Percentiles rank a stretch among this genome's conserved stretches.
Conservation (phyloP, 2,797 vertebrate species). For the Sebastiscus tertius region DNA sequence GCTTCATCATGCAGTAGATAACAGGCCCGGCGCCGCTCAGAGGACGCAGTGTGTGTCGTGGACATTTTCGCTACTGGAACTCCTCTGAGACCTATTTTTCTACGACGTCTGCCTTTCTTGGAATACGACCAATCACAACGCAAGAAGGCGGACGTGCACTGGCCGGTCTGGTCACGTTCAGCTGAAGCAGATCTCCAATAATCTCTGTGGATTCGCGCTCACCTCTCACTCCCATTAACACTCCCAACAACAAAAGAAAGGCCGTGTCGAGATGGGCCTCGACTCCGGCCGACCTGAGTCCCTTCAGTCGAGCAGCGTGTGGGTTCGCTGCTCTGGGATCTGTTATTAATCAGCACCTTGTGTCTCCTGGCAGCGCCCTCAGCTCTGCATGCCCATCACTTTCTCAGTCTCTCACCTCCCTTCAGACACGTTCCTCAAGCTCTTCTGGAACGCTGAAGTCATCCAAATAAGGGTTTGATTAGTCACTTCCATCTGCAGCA, state of each 20-base stretch:
- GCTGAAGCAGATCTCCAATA: constrained; percentile 46
- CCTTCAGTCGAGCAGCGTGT: constrained; percentile 5
- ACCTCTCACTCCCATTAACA: constrained; percentile 45
- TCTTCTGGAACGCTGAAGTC: constrained; percentile 13
- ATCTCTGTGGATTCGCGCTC: constrained; percentile 50
- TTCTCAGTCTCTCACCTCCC: constrained; percentile 14
- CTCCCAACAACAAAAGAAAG: constrained; percentile 27
- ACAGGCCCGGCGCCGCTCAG: constrained; percentile 4
- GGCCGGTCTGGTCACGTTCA: constrained; percentile 54
- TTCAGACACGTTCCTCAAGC: constrained; percentile 26
- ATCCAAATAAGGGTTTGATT: constrained; percentile 19
- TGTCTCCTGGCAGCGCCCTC: constrained; percentile 20
- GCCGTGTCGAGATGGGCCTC: neutral
- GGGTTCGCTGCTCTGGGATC: constrained; percentile 31
- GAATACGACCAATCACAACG: constrained; percentile 41
- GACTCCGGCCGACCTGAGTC: neutral
- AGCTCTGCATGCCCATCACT: constrained; percentile 22
- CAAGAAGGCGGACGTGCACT: constrained; percentile 27
- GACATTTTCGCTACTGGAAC: constrained; percentile 54
- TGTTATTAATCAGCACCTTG: constrained; percentile 51
- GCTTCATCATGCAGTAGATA: constrained; percentile 94
- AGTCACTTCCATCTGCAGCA: constrained; percentile 44
- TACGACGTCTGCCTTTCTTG: constrained; percentile 47
- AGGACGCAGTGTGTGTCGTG: constrained; percentile 23
- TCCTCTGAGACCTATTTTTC: constrained; percentile 50